Base-by-base conservation (phyloP, 2,113 vertebrate species). In the Melozone crissalis region DNA sequence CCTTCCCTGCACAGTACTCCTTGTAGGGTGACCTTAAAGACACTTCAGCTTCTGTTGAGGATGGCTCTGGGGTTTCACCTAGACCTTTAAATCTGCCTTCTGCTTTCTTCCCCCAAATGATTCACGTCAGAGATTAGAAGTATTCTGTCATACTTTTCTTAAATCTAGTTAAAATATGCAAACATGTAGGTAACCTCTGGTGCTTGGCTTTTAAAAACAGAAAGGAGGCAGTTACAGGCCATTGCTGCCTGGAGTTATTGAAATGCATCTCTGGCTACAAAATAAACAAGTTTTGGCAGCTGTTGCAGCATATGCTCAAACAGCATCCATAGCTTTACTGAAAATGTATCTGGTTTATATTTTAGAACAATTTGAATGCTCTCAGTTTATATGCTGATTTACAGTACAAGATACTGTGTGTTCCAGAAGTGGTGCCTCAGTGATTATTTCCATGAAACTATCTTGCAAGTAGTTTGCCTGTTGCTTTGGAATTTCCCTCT, bases 401-500 rank as follows among this genome's bases (percentile, higher is more conserved):
- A 35, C 15, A 11, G 3, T 47, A 67, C 0, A 0, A 71, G 31
- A 33, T 61, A 37, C 31, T 44, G 8, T 52, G 4, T 79, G 10
- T 71, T 94, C 46, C 63, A 51, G 31, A 58, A 87, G n/a, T n/a
- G 30, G 28, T 91, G 27, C 47, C 49, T 78, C 16, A 8, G 13
- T 75, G 84, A 67, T 82, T 84, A 33, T 43, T 91, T 80, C 47
- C 57, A 30, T 47, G 39, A 75, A 78, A 52, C 47, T 89, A 2
- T 87, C 19, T 80, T 87, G 26, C 37, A 65, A 76, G 30, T 24
- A 61, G 62, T 82, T 75, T 71, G 59, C 47, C 19, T 74, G 7
- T 75, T 96, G 39, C 52, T 75, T 93, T 75, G 39, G 65, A 84
- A 47, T 87, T 84, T 78, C 20, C 13, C 26, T 63, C 61, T 91